These are phyloP conservation scores for Ethmia dodecea DNA, from an alignment of 2,888 invertebrate genomes.

Conservation along the genomic window DNA sequence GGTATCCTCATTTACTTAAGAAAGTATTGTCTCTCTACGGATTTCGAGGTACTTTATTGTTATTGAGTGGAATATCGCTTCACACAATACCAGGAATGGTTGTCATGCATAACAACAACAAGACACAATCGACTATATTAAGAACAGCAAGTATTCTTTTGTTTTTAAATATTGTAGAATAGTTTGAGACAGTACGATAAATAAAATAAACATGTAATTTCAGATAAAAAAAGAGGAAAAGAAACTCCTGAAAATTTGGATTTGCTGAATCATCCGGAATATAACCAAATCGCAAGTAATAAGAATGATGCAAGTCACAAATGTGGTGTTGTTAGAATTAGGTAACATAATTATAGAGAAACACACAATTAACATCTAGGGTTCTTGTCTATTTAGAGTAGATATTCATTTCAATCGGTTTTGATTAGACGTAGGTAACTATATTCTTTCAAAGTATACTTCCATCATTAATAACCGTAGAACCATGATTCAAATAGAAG, in stretches of 20 bases:
- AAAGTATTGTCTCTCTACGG: slow-evolving; percentile 71
- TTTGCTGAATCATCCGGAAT: slow-evolving; percentile 29
- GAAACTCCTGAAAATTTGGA: slow-evolving; percentile 34
- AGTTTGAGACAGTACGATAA: background rate
- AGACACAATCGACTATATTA: slow-evolving; percentile 19
- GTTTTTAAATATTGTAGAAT: slow-evolving; percentile 11
- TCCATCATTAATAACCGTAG: too few species aligned
- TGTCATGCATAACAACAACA: slow-evolving; percentile 62
- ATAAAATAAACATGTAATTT: background rate
- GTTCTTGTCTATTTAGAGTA: too few species aligned
- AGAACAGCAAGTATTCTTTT: slow-evolving; percentile 63
- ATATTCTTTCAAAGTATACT: too few species aligned
- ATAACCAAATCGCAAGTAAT: slow-evolving; percentile 5
- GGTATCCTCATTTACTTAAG: slow-evolving; percentile 76
- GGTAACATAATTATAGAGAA: too few species aligned
- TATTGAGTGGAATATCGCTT: slow-evolving; percentile 78
- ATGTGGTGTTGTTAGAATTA: too few species aligned
- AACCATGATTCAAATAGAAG: too few species aligned
- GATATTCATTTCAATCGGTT: too few species aligned
- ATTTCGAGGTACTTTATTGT: slow-evolving; percentile 79
- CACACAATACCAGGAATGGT: slow-evolving; percentile 78
- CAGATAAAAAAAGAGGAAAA: slow-evolving; percentile 22
- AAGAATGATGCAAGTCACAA: slow-evolving; percentile 3
- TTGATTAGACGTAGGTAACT: too few species aligned
- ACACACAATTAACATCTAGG: too few species aligned